Percentiles rank a stretch among this genome's conserved stretches.
phyloP scores from a whole-genome alignment of 1,140 invertebrate genomes.

The Stegodyphus dumicola region DNA sequence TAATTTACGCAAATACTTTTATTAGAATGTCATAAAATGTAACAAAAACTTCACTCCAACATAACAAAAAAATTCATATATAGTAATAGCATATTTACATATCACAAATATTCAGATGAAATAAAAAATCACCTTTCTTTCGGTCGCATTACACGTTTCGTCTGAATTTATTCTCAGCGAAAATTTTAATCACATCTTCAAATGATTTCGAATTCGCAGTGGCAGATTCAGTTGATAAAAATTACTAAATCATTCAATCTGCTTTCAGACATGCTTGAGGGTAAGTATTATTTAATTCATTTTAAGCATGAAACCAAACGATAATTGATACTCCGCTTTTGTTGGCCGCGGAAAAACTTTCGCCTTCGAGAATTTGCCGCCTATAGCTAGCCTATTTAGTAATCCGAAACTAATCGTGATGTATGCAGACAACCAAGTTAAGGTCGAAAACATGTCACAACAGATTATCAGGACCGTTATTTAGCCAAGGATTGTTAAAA shows the following conservation, averaged over 20 bases:
- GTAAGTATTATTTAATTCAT: neutral
- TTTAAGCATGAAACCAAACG: neutral
- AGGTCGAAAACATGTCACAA: too few relatives aligned
- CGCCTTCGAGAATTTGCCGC: neutral
- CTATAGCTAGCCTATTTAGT: neutral
- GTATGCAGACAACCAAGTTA: too few relatives aligned
- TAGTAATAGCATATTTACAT: neutral
- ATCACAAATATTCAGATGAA: neutral
- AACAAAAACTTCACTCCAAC: neutral
- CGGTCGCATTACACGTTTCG: neutral
- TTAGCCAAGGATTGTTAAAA: too few relatives aligned
- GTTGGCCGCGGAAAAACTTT: too few relatives aligned
- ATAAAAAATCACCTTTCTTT: neutral
- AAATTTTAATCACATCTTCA: neutral
- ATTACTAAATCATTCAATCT: neutral
- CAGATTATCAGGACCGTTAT: too few relatives aligned
- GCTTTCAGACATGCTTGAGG: neutral
- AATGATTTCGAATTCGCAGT: neutral
- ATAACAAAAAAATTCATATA: neutral
- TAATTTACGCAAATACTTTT: neutral
- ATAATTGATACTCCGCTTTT: neutral
- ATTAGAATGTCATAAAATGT: neutral
- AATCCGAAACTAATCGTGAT: neutral
- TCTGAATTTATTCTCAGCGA: neutral
- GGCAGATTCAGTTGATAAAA: neutral